These are phyloP conservation scores for Eutrigla gurnardus DNA, from an alignment of 2,797 vertebrate genomes.

Conservation along the genomic window DNA sequence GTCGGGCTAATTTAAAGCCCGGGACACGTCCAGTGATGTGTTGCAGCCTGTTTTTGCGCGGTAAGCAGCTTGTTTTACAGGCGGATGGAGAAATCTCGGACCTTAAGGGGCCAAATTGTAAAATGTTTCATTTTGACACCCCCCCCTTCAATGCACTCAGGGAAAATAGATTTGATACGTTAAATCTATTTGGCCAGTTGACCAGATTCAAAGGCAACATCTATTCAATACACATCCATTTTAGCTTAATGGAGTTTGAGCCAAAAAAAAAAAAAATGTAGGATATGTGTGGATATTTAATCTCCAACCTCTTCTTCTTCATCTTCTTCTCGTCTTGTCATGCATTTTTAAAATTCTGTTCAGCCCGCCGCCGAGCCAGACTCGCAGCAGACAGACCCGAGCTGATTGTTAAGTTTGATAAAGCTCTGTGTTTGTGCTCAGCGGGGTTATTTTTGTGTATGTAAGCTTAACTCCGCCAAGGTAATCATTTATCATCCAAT, in stretches of 20 bases:
- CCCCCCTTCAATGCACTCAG: conserved; percentile 67
- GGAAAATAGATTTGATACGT: conserved; percentile 72
- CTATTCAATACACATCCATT: conserved; percentile 64
- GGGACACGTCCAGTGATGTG: conserved; percentile 55
- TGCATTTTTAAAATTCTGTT: conserved; percentile 75
- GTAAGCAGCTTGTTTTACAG: conserved; percentile 75
- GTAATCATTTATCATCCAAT: conserved; percentile 75
- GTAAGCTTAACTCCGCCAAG: conserved; percentile 63
- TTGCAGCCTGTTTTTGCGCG: conserved; percentile 71
- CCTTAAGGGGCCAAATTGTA: conserved; percentile 63
- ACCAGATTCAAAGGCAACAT: conserved; percentile 64
- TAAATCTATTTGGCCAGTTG: conserved; percentile 68
- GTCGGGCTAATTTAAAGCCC: conserved; percentile 73
- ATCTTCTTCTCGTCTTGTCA: conserved; percentile 46
- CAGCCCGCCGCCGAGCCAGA: conserved; percentile 64
- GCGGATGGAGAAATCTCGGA: conserved; percentile 60
- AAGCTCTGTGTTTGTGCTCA: conserved; percentile 53
- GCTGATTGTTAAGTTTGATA: conserved; percentile 74
- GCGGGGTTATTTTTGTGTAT: conserved; percentile 56
- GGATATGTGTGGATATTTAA: conserved; percentile 58
- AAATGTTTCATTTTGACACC: conserved; percentile 78
- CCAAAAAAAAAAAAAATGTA: background rate
- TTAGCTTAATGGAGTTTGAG: conserved; percentile 57
- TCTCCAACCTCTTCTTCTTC: conserved; percentile 41
- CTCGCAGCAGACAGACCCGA: conserved; percentile 66